These are phyloP conservation scores for Corythoichthys haematopterus DNA, from an alignment of 2,113 vertebrate species.

Conservation along the genomic window DNA sequence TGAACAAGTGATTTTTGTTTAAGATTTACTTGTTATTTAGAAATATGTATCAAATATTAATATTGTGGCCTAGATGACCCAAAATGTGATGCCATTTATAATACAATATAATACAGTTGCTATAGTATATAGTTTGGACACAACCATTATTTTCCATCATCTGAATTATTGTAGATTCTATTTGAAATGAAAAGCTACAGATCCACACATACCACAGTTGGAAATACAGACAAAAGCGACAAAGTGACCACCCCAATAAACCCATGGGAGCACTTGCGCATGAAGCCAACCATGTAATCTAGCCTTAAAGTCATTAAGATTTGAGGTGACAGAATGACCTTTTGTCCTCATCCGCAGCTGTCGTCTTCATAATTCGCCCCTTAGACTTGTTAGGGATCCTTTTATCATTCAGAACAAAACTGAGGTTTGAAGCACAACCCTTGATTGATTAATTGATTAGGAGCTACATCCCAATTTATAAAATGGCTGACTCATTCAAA, in stretches of 20 bases:
- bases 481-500: neutral
- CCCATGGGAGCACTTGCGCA: conserved; percentile 20
- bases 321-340: conserved; percentile 28
- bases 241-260: conserved; percentile 16
- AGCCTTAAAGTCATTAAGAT: conserved; percentile 18
- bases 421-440: neutral
- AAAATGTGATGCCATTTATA: too few relatives aligned
- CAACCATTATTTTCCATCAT: neutral
- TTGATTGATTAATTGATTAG: conserved; percentile 1
- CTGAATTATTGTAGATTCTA: neutral
- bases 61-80: too few relatives aligned
- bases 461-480: neutral
- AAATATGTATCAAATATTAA: too few relatives aligned
- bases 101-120: too few relatives aligned
- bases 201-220: neutral
- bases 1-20: too few relatives aligned
- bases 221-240: neutral
- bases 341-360: conserved; percentile 32
- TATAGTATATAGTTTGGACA: neutral
- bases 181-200: neutral
- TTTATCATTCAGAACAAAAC: conserved; percentile 24
- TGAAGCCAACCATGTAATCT: conserved; percentile 15
- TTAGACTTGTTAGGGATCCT: conserved; percentile 19
- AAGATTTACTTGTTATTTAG: too few relatives aligned
- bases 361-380: conserved; percentile 32